Conservation (phyloP, 1,140 invertebrate species). For the Thrips palmi region DNA sequence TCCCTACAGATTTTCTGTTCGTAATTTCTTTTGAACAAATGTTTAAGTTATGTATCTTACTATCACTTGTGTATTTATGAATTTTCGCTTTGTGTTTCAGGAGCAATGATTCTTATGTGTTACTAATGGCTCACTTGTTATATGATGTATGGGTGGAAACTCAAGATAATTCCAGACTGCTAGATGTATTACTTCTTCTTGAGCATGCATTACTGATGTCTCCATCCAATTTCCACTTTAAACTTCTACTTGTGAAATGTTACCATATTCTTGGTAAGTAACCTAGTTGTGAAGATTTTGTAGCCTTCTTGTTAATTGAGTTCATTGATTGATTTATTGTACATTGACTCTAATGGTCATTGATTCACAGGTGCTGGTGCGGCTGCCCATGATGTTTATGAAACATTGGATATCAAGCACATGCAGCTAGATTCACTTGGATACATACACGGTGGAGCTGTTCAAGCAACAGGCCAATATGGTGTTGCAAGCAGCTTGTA, state of each 20-base stretch:
- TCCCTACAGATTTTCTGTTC: conserved; percentile 15
- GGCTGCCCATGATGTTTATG: conserved; percentile 46
- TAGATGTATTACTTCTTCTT: conserved; percentile 44
- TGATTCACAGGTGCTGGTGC: conserved; percentile 35
- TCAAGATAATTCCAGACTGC: conserved; percentile 33
- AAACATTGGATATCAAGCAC: conserved; percentile 75
- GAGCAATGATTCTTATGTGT: conserved; percentile 45
- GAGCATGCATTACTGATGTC: conserved; percentile 49
- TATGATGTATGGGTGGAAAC: conserved; percentile 43
- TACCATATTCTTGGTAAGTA: conserved; percentile 48
- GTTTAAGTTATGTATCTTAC: no score
- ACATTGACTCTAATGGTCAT: no score
- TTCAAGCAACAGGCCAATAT: conserved; percentile 46
- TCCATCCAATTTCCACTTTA: conserved; percentile 59
- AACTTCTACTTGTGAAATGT: conserved; percentile 48
- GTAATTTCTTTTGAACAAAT: no score
- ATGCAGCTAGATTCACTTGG: conserved; percentile 85
- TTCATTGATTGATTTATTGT: background rate
- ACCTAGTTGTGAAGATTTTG: background rate
- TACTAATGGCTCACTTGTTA: conserved; percentile 59
- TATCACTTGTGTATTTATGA: no score
- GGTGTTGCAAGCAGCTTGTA: conserved; percentile 40
- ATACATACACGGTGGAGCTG: conserved; percentile 56
- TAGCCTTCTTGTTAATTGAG: background rate
- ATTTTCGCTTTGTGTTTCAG: conserved; percentile 7